These are phyloP conservation scores for Osedax frankpressi DNA, from an alignment of 2,888 invertebrate genomes.

Conservation along the genomic window DNA sequence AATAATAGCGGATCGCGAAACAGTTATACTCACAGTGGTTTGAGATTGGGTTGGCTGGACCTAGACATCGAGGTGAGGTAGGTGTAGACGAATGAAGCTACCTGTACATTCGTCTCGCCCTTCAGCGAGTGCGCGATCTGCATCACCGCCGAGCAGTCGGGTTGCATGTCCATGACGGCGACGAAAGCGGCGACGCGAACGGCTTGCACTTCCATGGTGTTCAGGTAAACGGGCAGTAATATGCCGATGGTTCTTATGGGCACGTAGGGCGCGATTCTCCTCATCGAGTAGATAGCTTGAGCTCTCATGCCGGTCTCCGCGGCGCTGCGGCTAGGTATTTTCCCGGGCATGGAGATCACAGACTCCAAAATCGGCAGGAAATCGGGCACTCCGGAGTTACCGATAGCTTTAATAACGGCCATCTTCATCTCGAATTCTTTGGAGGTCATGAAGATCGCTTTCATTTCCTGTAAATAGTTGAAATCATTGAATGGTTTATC, in stretches of 20 bases:
- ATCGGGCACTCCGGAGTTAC: conserved; percentile 5
- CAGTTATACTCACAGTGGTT: background rate
- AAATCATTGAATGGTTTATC: too few species aligned
- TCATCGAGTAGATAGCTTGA: background rate
- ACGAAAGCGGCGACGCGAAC: conserved; percentile 11
- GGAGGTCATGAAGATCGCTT: background rate
- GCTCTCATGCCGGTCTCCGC: background rate
- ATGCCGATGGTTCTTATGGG: background rate
- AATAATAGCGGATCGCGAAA: background rate
- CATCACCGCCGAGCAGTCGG: background rate
- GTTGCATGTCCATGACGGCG: conserved; percentile 9
- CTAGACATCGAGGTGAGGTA: conserved; percentile 4
- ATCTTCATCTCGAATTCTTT: background rate
- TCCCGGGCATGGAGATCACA: background rate
- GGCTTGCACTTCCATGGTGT: background rate
- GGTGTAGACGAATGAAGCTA: conserved; percentile 11
- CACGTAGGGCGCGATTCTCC: conserved; percentile 4
- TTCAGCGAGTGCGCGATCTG: conserved; percentile 9
- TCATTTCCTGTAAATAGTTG: background rate
- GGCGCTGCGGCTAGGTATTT: background rate
- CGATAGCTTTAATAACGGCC: conserved; percentile 1
- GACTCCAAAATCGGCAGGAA: background rate
- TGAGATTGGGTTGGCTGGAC: background rate
- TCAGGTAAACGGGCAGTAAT: conserved; percentile 5
- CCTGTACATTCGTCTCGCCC: conserved; percentile 2